Evolutionary conservation across 2,797 vertebrate genomes (phyloP), one percentile per base, ranked within the genome.

Genomic region (Echeneis naucrates): DNA sequence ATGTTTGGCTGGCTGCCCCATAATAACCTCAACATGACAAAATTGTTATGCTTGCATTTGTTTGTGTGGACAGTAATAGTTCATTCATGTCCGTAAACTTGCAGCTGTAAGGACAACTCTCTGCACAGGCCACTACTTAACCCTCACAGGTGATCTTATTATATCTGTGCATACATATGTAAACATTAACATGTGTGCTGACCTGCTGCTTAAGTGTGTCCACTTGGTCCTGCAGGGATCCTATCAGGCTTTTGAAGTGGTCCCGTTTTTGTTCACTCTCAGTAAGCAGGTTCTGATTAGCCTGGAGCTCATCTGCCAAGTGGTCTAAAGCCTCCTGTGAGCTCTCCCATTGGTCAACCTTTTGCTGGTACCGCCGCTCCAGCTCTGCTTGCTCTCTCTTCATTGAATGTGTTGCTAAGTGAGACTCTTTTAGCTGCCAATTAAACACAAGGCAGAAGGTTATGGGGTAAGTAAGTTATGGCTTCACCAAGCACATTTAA

Each of bases 291-390:
- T 70, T 81, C 74, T 90, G 82, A 80, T 61, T 83, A 71, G 87
- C 78, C 88, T 86, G 78, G 37, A 95, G 85, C 54, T 94, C 87
- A 64, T 93, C 83, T 1, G 74, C 89, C 84, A 94, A 65, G 76
- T 92, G 88, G 65, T 93, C 88, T 51, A 93, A 77, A 6, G 62
- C 90, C 71, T 94, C 93, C 83, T 92, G 86, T 0, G 90, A 90
- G 64, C 35, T 87, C 80, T 94, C 91, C 88, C 90, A 90, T 26
- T 94, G 84, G 45, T 67, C 68, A 27, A 87, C 84, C 69, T 92
- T 94, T 68, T 93, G 85, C 64, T 86, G 84, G 77, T 91, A 89
- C 47, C 77, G 85, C 78, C 35, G 68, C 62, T 83, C 86, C 48
- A 82, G 82, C 77, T 89, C 91, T 35, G 81, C 78, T n/a, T 94